These are phyloP conservation scores for Cyclargus thomasi DNA, from an alignment of 1,140 invertebrate species.

Conservation along the genomic window DNA sequence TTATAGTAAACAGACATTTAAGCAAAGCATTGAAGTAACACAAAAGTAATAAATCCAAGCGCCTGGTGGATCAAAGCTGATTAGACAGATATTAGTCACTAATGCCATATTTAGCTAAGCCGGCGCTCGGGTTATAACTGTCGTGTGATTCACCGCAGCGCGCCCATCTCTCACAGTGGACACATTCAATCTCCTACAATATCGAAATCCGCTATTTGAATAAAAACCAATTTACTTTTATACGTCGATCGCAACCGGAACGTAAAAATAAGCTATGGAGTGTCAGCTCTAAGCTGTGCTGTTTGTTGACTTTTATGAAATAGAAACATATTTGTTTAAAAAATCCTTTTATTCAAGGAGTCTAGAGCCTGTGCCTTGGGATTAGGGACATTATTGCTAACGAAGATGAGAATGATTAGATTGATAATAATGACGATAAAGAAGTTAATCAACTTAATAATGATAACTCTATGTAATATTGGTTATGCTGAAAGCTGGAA, in stretches of 20 bases:
- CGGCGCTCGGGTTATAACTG: slow-evolving; percentile 47
- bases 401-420: too few relatives aligned
- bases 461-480: too few relatives aligned
- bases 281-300: neutral
- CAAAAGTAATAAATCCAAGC: neutral
- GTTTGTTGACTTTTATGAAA: too few relatives aligned
- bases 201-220: slow-evolving; percentile 18
- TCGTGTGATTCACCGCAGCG: slow-evolving; percentile 46
- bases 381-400: too few relatives aligned
- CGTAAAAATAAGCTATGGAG: neutral
- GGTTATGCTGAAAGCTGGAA: too few relatives aligned
- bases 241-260: neutral
- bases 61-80: neutral
- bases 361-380: too few relatives aligned
- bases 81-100: slow-evolving; percentile 44
- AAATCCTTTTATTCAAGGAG: too few relatives aligned
- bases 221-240: slow-evolving; percentile 24
- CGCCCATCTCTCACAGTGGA: neutral
- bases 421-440: too few relatives aligned
- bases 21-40: too few relatives aligned
- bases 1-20: too few relatives aligned
- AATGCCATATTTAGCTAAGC: slow-evolving; percentile 46
- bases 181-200: neutral
- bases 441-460: too few relatives aligned
- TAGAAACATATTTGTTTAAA: too few relatives aligned